phyloP scores from a whole-genome alignment of 2,888 invertebrate genomes.

The Hydropsyche betteni region DNA sequence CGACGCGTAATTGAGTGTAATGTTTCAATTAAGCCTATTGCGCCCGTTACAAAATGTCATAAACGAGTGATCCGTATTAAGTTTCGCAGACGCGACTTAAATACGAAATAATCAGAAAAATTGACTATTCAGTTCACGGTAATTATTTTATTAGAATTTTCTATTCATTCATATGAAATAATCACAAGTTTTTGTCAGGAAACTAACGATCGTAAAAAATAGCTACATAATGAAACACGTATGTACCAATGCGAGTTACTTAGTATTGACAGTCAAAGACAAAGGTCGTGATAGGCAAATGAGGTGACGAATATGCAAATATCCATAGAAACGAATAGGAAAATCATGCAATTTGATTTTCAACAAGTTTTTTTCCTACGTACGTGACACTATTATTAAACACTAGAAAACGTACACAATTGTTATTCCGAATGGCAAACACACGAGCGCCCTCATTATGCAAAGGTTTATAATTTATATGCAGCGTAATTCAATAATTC shows the following conservation, averaged over 20 bases:
- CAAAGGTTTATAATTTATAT: not conserved
- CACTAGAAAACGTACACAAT: too few species aligned
- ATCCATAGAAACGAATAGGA: slow-evolving; percentile 19
- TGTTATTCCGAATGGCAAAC: too few species aligned
- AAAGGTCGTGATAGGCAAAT: slow-evolving; percentile 38
- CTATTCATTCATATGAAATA: too few species aligned
- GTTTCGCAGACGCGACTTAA: too few species aligned
- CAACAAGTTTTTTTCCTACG: slow-evolving; percentile 30
- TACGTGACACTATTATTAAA: slow-evolving; percentile 10
- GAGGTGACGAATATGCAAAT: slow-evolving; percentile 37
- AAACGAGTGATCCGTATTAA: too few species aligned
- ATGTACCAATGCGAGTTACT: slow-evolving; percentile 1
- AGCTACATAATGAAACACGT: slow-evolving; percentile 1
- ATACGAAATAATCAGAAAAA: too few species aligned
- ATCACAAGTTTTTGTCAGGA: not conserved
- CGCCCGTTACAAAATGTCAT: not conserved
- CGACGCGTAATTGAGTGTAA: too few species aligned
- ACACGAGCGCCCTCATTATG: too few species aligned
- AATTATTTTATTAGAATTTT: too few species aligned
- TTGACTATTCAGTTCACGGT: too few species aligned
- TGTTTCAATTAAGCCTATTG: too few species aligned
- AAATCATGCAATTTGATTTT: slow-evolving; percentile 32
- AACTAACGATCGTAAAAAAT: not conserved
- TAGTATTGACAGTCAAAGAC: slow-evolving; percentile 33
- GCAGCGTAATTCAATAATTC: not conserved